Evolutionary conservation across 1,140 invertebrate species (phyloP).

Genomic region (Acromyrmex echinatior): DNA sequence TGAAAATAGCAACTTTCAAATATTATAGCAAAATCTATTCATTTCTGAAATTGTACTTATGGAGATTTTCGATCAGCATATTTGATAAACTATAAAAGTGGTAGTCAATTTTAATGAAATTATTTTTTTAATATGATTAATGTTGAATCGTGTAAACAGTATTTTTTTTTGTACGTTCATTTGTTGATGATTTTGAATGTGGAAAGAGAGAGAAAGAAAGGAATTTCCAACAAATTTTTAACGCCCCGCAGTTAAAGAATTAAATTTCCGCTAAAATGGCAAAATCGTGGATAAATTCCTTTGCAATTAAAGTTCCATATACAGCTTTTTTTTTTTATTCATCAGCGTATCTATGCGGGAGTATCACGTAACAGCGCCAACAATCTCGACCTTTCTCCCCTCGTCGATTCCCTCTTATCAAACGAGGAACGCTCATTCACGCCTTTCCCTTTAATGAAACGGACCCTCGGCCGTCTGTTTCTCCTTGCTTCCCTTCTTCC

Average conservation of each 20-base stretch:
- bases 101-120: too few relatives aligned
- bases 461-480: slow-evolving; percentile 16
- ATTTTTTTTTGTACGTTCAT: too few relatives aligned
- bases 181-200: neutral
- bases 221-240: neutral
- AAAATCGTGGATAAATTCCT: slow-evolving; percentile 9
- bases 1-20: too few relatives aligned
- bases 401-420: slow-evolving; percentile 50
- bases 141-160: neutral
- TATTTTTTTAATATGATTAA: too few relatives aligned
- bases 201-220: too few relatives aligned
- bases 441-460: slow-evolving; percentile 42
- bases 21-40: too few relatives aligned
- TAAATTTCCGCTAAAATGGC: neutral
- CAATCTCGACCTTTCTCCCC: slow-evolving; percentile 2
- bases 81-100: too few relatives aligned
- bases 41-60: too few relatives aligned
- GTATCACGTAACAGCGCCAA: slow-evolving; percentile 16
- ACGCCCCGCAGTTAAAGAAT: neutral
- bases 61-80: too few relatives aligned
- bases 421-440: slow-evolving; percentile 35
- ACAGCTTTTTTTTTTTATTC: neutral
- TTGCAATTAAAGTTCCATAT: neutral
- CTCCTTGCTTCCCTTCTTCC: slow-evolving; percentile 14
- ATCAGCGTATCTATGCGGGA: neutral